These are phyloP conservation scores for Sturnus vulgaris DNA, from an alignment of 2,113 vertebrate genomes.

Conservation along the genomic window DNA sequence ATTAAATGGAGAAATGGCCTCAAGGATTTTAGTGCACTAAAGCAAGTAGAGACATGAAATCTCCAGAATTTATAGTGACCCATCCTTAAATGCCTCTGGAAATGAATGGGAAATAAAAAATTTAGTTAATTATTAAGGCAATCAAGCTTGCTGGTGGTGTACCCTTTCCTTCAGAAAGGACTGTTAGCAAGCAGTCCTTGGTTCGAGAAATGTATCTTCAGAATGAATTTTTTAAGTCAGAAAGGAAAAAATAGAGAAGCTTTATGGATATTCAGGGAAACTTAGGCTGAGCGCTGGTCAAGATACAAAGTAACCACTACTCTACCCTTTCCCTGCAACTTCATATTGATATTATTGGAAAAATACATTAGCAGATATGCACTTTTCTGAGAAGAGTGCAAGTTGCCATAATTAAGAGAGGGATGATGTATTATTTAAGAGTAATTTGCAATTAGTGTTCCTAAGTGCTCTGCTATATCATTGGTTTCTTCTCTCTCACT, in stretches of 20 bases:
- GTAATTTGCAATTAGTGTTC: slow-evolving; percentile 58
- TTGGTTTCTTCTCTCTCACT: slow-evolving; percentile 28
- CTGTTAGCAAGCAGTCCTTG: not conserved
- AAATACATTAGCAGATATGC: slow-evolving; percentile 28
- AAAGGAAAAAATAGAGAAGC: not conserved
- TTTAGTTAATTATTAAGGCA: not conserved
- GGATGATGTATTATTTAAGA: slow-evolving; percentile 39
- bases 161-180: not conserved
- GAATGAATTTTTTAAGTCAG: not conserved
- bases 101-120: not conserved
- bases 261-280: not conserved
- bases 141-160: not conserved
- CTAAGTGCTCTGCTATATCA: not conserved
- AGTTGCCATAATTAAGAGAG: slow-evolving; percentile 36
- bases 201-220: not conserved
- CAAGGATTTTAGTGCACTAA: not conserved
- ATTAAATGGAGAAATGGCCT: not conserved
- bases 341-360: slow-evolving; percentile 18
- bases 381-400: slow-evolving; percentile 1
- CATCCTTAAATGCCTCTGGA: not conserved
- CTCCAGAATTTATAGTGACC: not conserved
- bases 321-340: not conserved
- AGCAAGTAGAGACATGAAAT: not conserved
- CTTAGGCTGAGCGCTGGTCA: not conserved
- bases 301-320: not conserved